Base-by-base conservation (phyloP, 30 jellyfish, hydroid and myxozoan species). In the Calvadosia cruxmelitensis region DNA sequence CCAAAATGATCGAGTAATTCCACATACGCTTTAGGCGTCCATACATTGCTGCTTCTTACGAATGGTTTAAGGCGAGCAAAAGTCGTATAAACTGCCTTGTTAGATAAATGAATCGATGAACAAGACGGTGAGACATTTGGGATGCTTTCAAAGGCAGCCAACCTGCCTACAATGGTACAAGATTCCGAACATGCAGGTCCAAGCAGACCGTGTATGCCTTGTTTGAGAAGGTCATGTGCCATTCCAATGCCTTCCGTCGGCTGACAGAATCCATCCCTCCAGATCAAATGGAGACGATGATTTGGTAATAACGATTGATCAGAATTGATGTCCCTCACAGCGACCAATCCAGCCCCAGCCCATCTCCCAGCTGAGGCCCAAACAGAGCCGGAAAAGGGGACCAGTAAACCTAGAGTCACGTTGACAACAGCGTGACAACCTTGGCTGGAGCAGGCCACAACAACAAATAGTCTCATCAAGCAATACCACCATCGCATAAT, bases 21-120 rank as follows among this genome's bases (percentile, higher is more conserved):
- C 57, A 42, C 57, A 42, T 42, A 42, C 16, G 92, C 77, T 33
- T 74, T 73, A 1, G 97, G 94, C 57, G 57, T 42, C 20, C 15
- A 42, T 42, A 42, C 20, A 42, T 20, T 42, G 20, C 57, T 42
- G 20, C 57, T 42, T 5, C 57, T 10, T 5, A 20, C 57, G 20
- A 42, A 42, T 42, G 57, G 57, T 42, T 42, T 42, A 5, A 20
- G 10, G 15, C 57, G 10, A 5, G 57, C 57, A 42, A 42, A 42
- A 5, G 57, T 42, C 10, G 57, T 10, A 42, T 42, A 42, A 42
- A 42, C 20, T 42, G 57, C 20, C 20, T 42, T 42, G 20, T 42
- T 42, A 5, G 57, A 42, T 42, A 42, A 42, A 42, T 42, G 57
- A 5, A 42, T 42, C 10, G 57, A 42, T 42, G 57, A 42, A 42